phyloP scores from a whole-genome alignment of 2,797 vertebrate genomes.

The Semotilus atromaculatus region DNA sequence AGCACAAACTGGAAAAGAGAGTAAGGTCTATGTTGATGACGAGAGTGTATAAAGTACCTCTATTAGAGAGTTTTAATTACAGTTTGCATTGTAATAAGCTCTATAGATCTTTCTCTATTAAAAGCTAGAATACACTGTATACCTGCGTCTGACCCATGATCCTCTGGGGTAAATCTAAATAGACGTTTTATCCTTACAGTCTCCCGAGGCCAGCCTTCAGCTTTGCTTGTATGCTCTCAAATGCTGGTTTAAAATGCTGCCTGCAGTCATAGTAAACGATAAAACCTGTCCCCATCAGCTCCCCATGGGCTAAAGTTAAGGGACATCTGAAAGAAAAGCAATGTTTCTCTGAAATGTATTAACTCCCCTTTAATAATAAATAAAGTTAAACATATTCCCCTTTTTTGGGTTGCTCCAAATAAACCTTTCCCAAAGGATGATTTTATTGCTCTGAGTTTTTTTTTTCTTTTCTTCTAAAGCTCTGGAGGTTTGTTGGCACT shows the following conservation, averaged over 20 bases:
- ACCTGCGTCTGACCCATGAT: slow-evolving; percentile 5
- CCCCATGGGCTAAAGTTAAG: slow-evolving; percentile 24
- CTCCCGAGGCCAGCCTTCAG: slow-evolving; percentile 20
- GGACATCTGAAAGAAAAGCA: slow-evolving; percentile 24
- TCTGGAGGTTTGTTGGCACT: not conserved
- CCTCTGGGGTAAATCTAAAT: slow-evolving; percentile 18
- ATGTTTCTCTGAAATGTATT: slow-evolving; percentile 32
- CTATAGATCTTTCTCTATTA: not conserved
- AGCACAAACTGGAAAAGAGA: not conserved
- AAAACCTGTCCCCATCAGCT: slow-evolving; percentile 36
- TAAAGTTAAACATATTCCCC: slow-evolving; percentile 22
- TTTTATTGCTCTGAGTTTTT: slow-evolving; percentile 24
- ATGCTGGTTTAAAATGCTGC: slow-evolving; percentile 26
- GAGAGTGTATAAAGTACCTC: not conserved
- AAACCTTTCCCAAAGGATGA: slow-evolving; percentile 5
- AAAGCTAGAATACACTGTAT: slow-evolving; percentile 2
- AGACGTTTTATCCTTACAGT: slow-evolving; percentile 22
- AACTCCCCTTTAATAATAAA: slow-evolving; percentile 46
- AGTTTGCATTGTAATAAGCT: slow-evolving; percentile 2
- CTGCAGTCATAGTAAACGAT: slow-evolving; percentile 15
- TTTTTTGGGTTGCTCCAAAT: slow-evolving; percentile 27
- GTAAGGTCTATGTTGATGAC: not conserved
- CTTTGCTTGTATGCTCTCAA: slow-evolving; percentile 20
- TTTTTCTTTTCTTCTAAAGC: not conserved
- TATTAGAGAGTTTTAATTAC: slow-evolving; percentile 4